Evolutionary conservation across 2,113 vertebrate genomes (phyloP), one percentile per base, ranked within the genome.

Genomic region (Pseudorectes ferrugineus): DNA sequence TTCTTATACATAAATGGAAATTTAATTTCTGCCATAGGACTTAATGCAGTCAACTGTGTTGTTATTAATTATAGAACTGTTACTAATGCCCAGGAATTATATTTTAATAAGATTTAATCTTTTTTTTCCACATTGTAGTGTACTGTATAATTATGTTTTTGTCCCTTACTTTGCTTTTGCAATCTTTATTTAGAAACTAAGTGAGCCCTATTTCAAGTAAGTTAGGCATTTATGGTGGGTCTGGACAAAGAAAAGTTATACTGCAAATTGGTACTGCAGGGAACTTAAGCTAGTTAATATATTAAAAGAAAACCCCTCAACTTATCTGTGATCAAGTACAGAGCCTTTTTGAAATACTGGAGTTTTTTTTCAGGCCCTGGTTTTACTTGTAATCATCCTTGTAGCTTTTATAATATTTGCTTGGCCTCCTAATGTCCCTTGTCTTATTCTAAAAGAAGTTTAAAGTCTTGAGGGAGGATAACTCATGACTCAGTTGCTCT

Each of bases 101-200:
- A 93, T 97, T 97, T 97, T 95, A 97, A 97, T 97, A 97, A 95
- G 72, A 55, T 80, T 97, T 95, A 94, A 96, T 97, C 40, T 96
- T 70, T 46, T 74, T 79, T 96, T 94, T 73, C 31, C 72, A 85
- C 58, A 80, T 96, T 96, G 52, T 68, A 87, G 33, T 87, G 40
- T 95, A 85, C 95, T 96, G 89, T 91, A 90, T 95, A 96, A 94
- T 92, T 90, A 88, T 83, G 20, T 29, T 88, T 95, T 86, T 89
- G 33, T 72, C 61, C 45, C 74, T 85, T 87, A 86, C 40, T 85
- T 88, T 88, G 62, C 21, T 78, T 96, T 93, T 93, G 58, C 93
- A 88, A 66, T 76, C 62, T 87, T 96, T 94, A 40, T 85, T 78
- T 87, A 65, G 42, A 82, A 75, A 79, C 3, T 36, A 72, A 45